Evolutionary conservation across 2,797 vertebrate species (phyloP), one percentile per base, ranked within the genome.

Genomic region (Notamacropus eugenii): DNA sequence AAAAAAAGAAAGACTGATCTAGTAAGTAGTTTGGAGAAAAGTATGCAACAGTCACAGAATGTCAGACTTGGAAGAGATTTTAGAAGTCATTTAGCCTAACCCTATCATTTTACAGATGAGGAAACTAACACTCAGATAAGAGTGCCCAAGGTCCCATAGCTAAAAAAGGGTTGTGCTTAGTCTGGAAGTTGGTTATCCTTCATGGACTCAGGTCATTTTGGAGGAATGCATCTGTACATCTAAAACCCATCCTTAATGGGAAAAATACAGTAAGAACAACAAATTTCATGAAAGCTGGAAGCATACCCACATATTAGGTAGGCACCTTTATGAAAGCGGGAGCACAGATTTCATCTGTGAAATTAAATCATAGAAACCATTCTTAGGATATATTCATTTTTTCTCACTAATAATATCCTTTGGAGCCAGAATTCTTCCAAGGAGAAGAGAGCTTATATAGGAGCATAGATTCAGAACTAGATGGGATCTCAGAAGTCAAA

Each of bases 321-420:
- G 27, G 27, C 91, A 34, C 59, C 92, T 96, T 97, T 92, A 56
- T 87, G 95, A 97, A 96, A 96, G 55, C 52, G 82, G 91, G 97
- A 90, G 12, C 93, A 13, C 3, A 94, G 96, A 46, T 46, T 94
- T 92, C 90, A 92, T 57, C 92, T 3, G 55, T 67, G 31, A 96
- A 96, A 96, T 54, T 54, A 40, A 92, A 94, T 62, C 92, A 93
- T 93, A 92, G 91, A 96, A 91, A 96, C 92, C 40, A 0, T 93
- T 91, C 91, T 22, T 19, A n/a, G 74, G 57, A 2, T 52, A 93
- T 62, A 94, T 94, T 93, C 58, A 40, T 40, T 87, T 82, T 82
- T 50, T 50, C 74, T 46, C 22, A 40, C 9, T 40, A 46, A 87
- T 27, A 87, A 87, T 50, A 27, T 93, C 95, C 90, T 91, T 40